Conservation (phyloP, 2,888 invertebrate species). For the Cheilosia urbana region DNA sequence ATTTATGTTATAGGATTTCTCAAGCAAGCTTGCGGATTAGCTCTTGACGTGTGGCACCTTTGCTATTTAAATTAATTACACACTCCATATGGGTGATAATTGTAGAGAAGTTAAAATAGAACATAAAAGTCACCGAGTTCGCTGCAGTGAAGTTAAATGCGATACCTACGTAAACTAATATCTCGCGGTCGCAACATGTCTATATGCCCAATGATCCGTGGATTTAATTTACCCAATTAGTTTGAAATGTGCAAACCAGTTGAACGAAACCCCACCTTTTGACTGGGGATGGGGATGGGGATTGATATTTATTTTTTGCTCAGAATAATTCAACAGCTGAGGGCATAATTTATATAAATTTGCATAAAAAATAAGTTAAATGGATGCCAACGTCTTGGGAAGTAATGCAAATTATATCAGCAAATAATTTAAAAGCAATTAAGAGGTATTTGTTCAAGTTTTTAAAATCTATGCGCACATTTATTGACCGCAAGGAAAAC, state of each 20-base stretch:
- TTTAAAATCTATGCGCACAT: constrained; percentile 14
- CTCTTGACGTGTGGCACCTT: constrained; percentile 44
- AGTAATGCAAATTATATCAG: constrained; percentile 31
- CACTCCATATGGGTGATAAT: constrained; percentile 57
- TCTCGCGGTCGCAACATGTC: background rate
- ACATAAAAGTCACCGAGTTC: background rate
- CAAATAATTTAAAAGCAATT: constrained; percentile 36
- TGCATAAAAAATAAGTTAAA: constrained; percentile 45
- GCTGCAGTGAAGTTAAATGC: background rate
- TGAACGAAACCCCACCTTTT: constrained; percentile 36
- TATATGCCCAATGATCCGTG: constrained; percentile 53
- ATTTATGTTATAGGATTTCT: constrained; percentile 50
- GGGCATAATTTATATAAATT: constrained; percentile 47
- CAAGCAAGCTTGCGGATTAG: constrained; percentile 50
- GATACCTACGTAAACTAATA: background rate
- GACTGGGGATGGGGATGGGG: background rate
- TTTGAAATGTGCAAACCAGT: constrained; percentile 38
- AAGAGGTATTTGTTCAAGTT: constrained; percentile 42
- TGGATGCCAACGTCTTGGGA: constrained; percentile 10
- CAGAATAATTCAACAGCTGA: constrained; percentile 2
- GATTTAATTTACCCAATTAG: constrained; percentile 58
- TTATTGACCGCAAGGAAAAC: too few relatives aligned
- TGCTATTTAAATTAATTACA: constrained; percentile 54
- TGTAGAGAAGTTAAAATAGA: background rate
- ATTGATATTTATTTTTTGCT: too few relatives aligned